These are phyloP conservation scores for Gobio occitaniae DNA, from an alignment of 2,797 vertebrate genomes.

Conservation along the genomic window DNA sequence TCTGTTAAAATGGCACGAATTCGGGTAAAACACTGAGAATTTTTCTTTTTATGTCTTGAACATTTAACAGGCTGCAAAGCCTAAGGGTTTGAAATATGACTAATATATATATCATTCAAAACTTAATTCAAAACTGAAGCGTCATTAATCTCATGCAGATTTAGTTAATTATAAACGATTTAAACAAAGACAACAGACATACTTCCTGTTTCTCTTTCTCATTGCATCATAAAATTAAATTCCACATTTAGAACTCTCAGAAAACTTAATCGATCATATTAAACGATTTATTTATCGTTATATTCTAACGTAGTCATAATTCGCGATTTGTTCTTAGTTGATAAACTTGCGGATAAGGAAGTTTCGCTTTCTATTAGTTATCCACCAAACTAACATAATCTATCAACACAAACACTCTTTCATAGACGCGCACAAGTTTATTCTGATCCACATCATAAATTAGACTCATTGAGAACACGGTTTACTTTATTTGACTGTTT, in stretches of 20 bases:
- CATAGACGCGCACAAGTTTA: background rate
- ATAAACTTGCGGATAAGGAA: background rate
- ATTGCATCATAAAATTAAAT: background rate
- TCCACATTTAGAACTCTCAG: background rate
- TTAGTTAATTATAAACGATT: background rate
- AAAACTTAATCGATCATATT: background rate
- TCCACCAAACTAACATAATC: background rate
- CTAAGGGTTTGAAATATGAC: background rate
- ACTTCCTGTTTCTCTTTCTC: conserved; percentile 30
- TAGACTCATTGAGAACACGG: background rate
- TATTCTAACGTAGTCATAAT: background rate
- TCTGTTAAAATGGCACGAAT: background rate
- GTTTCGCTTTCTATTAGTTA: background rate
- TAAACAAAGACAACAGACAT: background rate
- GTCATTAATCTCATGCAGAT: background rate
- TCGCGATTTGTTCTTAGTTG: background rate
- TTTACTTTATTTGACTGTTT: background rate
- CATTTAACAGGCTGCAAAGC: background rate
- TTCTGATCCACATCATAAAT: background rate
- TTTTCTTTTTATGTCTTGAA: background rate
- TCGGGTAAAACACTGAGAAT: background rate
- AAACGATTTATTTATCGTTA: background rate
- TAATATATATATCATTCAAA: background rate
- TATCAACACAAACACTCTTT: background rate
- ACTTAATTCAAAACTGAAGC: background rate